Evolutionary conservation across 2,797 vertebrate genomes (phyloP), one percentile per base, ranked within the genome.

Genomic region (Danio aesculapii): DNA sequence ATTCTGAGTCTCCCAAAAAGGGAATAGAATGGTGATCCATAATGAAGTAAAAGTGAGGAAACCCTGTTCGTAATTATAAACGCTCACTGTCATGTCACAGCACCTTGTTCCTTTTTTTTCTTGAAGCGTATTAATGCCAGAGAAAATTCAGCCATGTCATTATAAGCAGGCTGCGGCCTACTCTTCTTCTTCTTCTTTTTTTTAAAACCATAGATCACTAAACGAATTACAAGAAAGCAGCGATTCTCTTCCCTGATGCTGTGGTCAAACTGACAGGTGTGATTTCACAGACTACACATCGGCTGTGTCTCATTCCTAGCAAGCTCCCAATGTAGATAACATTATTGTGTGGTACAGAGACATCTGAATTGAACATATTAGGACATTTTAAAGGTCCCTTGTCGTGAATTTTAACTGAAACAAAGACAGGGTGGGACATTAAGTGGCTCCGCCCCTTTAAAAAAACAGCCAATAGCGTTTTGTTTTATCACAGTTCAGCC

Each of bases 121-220:
- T 57, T 47, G 50, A 1, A 64, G 59, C 21, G 59, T n/a, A 70
- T 61, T 70, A 49, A 12, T 6, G 67, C n/a, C 21, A 30, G 41
- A 63, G 77, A 46, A 55, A 72, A 64, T 80, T 80, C 68, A 73
- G 78, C 78, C 11, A 53, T 57, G 78, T 80, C 78, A 80, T 72
- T 57, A 73, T 39, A 17, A 7, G 58, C 57, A 55, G 58, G 10
- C 50, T 39, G 69, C 55, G 69, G 59, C 78, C 78, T 64, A 17
- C 8, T 47, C 3, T 71, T 58, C 57, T 5, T 46, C 11, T 8
- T 30, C 1, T n/a, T 11, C n/a, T n/a, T n/a, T n/a, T n/a, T 1
- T n/a, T 64, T 41, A 52, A 10, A 71, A 13, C 5, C 13, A 55
- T 12, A 59, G 6, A 55, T 30, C 13, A 44, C 76, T 49, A 70